phyloP scores from a whole-genome alignment of 2,888 invertebrate genomes.

The Diloba caeruleocephala region DNA sequence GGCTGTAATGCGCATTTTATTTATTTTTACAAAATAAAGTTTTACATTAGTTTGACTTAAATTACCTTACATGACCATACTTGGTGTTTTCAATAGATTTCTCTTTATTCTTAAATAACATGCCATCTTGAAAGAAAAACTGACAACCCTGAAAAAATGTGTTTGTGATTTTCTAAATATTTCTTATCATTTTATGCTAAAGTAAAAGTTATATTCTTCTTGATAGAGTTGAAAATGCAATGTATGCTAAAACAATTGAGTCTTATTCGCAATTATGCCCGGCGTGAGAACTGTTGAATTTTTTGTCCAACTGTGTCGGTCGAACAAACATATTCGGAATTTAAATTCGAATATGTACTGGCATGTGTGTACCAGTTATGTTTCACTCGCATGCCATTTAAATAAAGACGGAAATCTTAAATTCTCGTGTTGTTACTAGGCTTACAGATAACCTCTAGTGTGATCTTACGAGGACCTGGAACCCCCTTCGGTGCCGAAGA shows the following conservation, averaged over 20 bases:
- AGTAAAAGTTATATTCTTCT: neutral
- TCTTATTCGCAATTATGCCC: conserved; percentile 28
- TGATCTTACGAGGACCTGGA: too few species aligned
- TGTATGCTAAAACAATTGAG: conserved; percentile 17
- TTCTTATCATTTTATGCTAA: conserved; percentile 2
- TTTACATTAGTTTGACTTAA: too few species aligned
- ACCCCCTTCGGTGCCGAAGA: too few species aligned
- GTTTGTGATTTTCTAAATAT: conserved; percentile 16
- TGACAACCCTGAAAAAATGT: conserved; percentile 33
- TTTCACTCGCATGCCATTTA: neutral
- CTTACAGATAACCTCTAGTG: too few species aligned
- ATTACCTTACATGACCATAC: too few species aligned
- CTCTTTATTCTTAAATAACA: too few species aligned
- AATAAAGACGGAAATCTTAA: neutral
- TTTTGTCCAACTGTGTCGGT: conserved; percentile 23
- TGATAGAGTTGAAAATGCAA: conserved; percentile 19
- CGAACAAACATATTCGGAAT: conserved; percentile 37
- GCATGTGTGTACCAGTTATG: neutral
- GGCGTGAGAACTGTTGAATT: conserved; percentile 25
- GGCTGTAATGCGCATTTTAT: neutral
- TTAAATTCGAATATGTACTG: conserved; percentile 1
- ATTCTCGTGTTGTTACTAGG: too few species aligned
- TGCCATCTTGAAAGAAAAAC: too few species aligned
- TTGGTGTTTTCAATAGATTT: too few species aligned
- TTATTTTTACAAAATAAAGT: too few species aligned